Evolutionary conservation across 1,140 invertebrate species (phyloP).

Genomic region (Diachasmimorpha longicaudata): DNA sequence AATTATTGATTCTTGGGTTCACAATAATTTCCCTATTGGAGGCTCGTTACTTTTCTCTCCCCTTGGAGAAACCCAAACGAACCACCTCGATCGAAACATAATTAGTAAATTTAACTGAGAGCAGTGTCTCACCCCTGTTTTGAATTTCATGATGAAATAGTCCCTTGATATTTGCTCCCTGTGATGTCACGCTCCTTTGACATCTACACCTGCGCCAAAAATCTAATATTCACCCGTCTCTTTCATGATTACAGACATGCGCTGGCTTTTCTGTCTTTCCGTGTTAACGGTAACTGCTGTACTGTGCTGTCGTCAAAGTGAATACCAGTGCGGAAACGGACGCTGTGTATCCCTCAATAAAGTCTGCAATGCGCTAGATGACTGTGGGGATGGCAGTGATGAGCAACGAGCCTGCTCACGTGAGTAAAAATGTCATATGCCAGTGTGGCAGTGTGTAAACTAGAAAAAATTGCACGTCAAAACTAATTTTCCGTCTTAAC

Average conservation of each 20-base stretch:
- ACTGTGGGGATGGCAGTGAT: slow-evolving; percentile 85
- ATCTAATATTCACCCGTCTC: not conserved
- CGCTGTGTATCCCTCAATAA: slow-evolving; percentile 80
- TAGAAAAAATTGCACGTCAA: too few relatives aligned
- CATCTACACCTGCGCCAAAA: not conserved
- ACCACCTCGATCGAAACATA: too few relatives aligned
- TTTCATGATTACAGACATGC: slow-evolving; percentile 50
- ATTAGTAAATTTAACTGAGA: too few relatives aligned
- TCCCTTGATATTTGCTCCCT: not conserved
- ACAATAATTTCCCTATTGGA: too few relatives aligned
- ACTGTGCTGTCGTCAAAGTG: slow-evolving; percentile 73
- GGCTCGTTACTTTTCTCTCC: too few relatives aligned
- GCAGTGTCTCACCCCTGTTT: too few relatives aligned
- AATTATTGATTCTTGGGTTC: too few relatives aligned
- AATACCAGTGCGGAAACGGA: slow-evolving; percentile 81
- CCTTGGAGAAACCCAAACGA: too few relatives aligned
- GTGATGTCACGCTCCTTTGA: not conserved
- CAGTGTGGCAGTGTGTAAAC: too few relatives aligned
- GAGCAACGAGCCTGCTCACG: slow-evolving; percentile 85
- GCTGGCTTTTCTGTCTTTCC: slow-evolving; percentile 50
- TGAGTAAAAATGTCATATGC: slow-evolving; percentile 71
- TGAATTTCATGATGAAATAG: not conserved
- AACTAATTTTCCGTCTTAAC: too few relatives aligned
- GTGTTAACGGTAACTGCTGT: slow-evolving; percentile 49
- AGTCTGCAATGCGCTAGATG: slow-evolving; percentile 83